Evolutionary conservation across 2,888 invertebrate species (phyloP), one percentile per base, ranked within the genome.

Genomic region (Limnephilus rhombicus): DNA sequence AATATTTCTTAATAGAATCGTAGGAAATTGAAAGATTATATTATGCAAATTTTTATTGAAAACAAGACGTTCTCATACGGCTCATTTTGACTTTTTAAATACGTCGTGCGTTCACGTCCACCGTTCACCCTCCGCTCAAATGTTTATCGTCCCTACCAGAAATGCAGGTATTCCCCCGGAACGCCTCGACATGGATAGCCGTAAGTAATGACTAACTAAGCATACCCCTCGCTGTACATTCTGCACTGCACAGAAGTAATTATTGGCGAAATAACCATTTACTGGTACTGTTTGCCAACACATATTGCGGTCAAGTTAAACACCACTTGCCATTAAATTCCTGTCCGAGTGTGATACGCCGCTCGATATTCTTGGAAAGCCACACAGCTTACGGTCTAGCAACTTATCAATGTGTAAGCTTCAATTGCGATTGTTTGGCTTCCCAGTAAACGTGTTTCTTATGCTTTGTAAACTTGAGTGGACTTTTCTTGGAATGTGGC

Each of bases 311-410:
- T 68, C 68, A 68, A 68, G 68, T n/a, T 68, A 68, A 83, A 83
- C 24, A 83, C 83, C 24, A 83, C 15, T 83, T 83, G 37, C 24
- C 83, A 37, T 83, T 83, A 83, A 83, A 34, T 41, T 24, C 37
- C 83, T 41, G 83, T 37, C 37, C 18, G 34, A 83, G n/a, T 83
- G 34, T 31, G 82, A 83, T 34, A 83, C 24, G 83, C 37, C 29
- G 31, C 34, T 83, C 41, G 34, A 83, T 37, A 83, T 37, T 83
- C 34, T 83, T 83, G 83, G 83, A 83, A 83, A 68, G 53, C 68
- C 68, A 68, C 68, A 68, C 68, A 68, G 68, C 68, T 68, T 68
- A 68, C n/a, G 24, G 68, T 24, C 68, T 68, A 68, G 68, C n/a
- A 24, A 68, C 68, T 68, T 24, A 68, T 68, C 68, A 68, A 68